Evolutionary conservation across 2,888 invertebrate species (phyloP), one percentile per base, ranked within the genome.

Genomic region (Drosophila neotestacea): DNA sequence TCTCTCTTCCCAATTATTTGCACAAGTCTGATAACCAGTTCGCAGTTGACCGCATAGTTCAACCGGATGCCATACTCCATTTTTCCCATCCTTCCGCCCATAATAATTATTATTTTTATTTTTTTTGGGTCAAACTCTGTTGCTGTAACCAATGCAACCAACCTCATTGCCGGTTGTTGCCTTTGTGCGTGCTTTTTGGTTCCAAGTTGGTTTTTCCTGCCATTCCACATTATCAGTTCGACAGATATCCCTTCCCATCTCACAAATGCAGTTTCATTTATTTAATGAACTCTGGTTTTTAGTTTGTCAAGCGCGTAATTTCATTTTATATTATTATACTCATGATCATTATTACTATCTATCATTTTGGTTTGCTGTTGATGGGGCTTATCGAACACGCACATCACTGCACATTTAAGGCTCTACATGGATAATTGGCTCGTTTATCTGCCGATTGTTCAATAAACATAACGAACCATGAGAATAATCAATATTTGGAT

Each of bases 41-140:
- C 38, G 10, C 64, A 62, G 63, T 64, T 81, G 74, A 73, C 78
- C 78, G 70, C 81, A 78, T 72, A 56, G 64, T 39, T 58, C 67
- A 50, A 68, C 6, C 32, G 51, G 34, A 46, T 46, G 27, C 42
- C 62, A 52, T 47, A 5, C 44, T 38, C 44, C 52, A 47, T 36
- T 50, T 16, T 36, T 27, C 30, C 52, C 56, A 30, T 39, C 41
- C 34, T 46, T 52, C 42, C 50, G 22, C 22, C 38, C n/a, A 38
- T 38, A 28, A 66, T 58, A 58, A 72, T 72, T 48, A 77, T 76
- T 36, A 41, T 16, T 55, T 13, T 34, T 39, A 28, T 59, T 69
- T 73, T 69, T 73, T 73, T 59, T 73, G 69, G 73, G 73, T 62
- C 36, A 68, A 51, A 51, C 5, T 36, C 36, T 27, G 38, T 11